Base-by-base conservation (phyloP, 2,888 invertebrate genomes). In the Cremastinae sp. region DNA sequence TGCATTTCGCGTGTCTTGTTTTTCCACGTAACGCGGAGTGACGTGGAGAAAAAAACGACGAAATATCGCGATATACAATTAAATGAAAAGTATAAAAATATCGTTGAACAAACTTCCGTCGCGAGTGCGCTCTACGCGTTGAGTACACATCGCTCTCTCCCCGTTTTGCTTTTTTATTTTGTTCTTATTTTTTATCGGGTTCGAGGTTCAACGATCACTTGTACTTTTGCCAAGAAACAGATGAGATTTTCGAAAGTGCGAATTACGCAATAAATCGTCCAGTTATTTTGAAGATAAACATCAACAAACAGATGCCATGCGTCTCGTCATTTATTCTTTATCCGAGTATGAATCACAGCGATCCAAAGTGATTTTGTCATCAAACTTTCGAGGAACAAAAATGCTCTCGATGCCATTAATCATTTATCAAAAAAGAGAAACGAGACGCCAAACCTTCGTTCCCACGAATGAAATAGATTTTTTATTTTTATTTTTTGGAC, bases 181-280 rank as follows among this genome's bases (percentile, higher is more conserved):
- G 20, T 41, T n/a, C 16, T 14, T 20, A 20, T 73, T 59, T 39
- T 56, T 61, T 49, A 66, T 68, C 51, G 5, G 28, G 58, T 47
- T 45, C 43, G 22, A 49, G 39, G 45, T 68, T 53, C 72, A 72
- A 72, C 68, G 75, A 65, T 72, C 72, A 72, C 43, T 64, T 58
- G 72, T 56, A 76, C 22, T 65, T 56, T 61, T 55, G 71, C 71
- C 68, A 69, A 41, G 45, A n/a, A 8, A n/a, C 37, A 55, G 37
- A 12, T 12, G 14, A 22, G 10, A 10, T 49, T 55, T 37, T 18
- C 18, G 16, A 56, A 45, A 45, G n/a, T 28, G 14, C 45, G 28
- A 59, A 58, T 55, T 47, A 18, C 59, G 59, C 12, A 12, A 70
- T 59, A 55, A 41, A 45, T 45, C 16, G 7, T 51, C 43, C 39